Base-by-base conservation (phyloP, 1,140 invertebrate species). In the Muscidifurax raptorellus region DNA sequence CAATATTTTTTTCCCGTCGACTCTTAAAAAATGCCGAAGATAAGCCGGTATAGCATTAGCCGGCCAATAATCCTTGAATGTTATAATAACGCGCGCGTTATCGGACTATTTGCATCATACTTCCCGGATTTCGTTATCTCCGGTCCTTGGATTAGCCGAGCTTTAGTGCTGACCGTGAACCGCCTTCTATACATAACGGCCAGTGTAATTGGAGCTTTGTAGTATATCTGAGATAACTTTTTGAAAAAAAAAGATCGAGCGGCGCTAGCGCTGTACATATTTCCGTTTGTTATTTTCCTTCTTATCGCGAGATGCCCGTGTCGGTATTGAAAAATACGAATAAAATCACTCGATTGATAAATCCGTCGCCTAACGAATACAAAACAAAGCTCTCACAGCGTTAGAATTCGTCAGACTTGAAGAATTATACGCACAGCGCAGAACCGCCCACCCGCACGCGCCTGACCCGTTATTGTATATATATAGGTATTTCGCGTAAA, bases 61-160 rank as follows among this genome's bases (percentile, higher is more conserved):
- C 30, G 30, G 67, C 2, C 77, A 32, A 52, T 75, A 75, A 78
- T 75, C 83, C 78, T 84, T 84, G 83, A 67, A 84, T 52, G 7
- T n/a, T 59, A 59, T 66, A 75, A 80, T 80, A 80, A 80, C 47
- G 83, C 59, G 32, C 27, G 25, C 27, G 67, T 84, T 79, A 84
- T 84, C 82, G 82, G 13, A 52, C 28, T 79, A 74, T 79, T 79
- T 79, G 27, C 83, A 71, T 80, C 83, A 52, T 30, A 69, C 79
- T 85, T 85, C 79, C 79, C 79, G 83, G 83, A 81, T 81, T 81
- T 85, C 71, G 79, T 85, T 85, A 85, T 80, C 83, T 80, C 18
- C 52, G 47, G 83, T 84, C 83, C 83, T 84, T 84, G 83, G 83
- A 84, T 84, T 84, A 78, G 47, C 36, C 22, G 82, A 40, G 82